A percentile compares a stretch with the other conserved stretches of the same genome.
phyloP scores from a whole-genome alignment of 2,888 invertebrate species.

The Mythimna ferrago region DNA sequence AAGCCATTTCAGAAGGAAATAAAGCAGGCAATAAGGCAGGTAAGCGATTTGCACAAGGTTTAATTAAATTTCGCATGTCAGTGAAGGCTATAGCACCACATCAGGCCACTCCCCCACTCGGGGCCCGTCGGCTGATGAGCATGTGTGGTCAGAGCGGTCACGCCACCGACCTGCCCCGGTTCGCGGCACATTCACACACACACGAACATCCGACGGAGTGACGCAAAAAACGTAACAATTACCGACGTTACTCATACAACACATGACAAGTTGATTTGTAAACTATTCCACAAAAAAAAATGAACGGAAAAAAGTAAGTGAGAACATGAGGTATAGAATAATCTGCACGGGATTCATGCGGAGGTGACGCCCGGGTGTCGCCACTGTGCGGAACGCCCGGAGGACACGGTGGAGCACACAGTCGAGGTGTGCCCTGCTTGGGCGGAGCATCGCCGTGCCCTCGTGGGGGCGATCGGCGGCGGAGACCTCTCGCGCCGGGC shows the following conservation, averaged over 20 bases:
- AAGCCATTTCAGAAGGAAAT: no score
- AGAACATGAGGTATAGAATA: not conserved
- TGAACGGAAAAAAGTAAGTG: not conserved
- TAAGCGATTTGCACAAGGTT: constrained; percentile 11
- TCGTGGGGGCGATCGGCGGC: no score
- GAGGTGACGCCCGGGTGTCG: no score
- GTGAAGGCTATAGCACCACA: constrained; percentile 16
- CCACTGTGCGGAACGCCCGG: no score
- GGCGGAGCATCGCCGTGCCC: no score
- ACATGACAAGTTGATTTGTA: constrained; percentile 3
- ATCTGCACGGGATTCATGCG: no score
- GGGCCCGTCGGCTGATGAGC: not conserved
- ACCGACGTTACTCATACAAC: constrained; percentile 24
- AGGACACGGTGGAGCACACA: no score
- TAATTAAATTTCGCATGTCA: constrained; percentile 5
- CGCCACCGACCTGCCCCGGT: constrained; percentile 20
- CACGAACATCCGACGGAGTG: constrained; percentile 6
- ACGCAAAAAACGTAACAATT: constrained; percentile 44
- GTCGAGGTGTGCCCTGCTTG: no score
- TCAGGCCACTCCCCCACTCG: constrained; percentile 27
- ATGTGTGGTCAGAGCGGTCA: constrained; percentile 19
- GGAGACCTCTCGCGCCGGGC: no score
- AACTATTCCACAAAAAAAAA: not conserved
- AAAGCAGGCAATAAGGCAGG: constrained; percentile 15
- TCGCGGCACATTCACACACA: not conserved